These are phyloP conservation scores for Hypsopygia costalis DNA, from an alignment of 2,888 invertebrate species.

Conservation along the genomic window DNA sequence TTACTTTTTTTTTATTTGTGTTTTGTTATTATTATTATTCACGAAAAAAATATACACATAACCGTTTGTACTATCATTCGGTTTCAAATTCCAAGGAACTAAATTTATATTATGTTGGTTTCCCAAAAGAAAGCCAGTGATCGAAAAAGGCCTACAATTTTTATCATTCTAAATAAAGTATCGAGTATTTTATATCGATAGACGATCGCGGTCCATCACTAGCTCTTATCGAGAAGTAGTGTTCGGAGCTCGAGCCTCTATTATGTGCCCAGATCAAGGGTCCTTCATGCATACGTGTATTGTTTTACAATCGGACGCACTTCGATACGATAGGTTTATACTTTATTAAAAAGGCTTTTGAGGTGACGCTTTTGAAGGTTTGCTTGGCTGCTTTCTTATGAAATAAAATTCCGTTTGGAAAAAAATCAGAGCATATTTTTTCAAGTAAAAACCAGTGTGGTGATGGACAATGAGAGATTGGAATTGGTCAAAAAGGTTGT, in stretches of 20 bases:
- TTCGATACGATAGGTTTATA: conserved; percentile 28
- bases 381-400: not conserved
- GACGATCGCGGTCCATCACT: conserved; percentile 4
- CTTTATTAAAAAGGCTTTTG: conserved; percentile 28
- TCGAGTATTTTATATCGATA: not conserved
- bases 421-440: too few species aligned
- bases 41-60: too few species aligned
- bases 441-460: too few species aligned
- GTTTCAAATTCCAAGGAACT: too few species aligned
- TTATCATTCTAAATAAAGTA: not conserved
- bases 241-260: conserved; percentile 26
- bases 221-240: conserved; percentile 10
- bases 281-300: conserved; percentile 36
- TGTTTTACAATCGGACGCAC: conserved; percentile 45
- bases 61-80: too few species aligned
- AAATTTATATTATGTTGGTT: too few species aligned
- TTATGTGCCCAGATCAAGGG: conserved; percentile 32
- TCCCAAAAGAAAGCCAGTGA: too few species aligned
- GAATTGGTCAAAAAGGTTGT: too few species aligned
- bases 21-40: too few species aligned
- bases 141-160: not conserved
- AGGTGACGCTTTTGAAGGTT: not conserved
- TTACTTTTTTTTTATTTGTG: too few species aligned
- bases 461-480: too few species aligned
- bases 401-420: too few species aligned